Evolutionary conservation across 2,113 vertebrate genomes (phyloP).

Genomic region (Arenaria interpres): DNA sequence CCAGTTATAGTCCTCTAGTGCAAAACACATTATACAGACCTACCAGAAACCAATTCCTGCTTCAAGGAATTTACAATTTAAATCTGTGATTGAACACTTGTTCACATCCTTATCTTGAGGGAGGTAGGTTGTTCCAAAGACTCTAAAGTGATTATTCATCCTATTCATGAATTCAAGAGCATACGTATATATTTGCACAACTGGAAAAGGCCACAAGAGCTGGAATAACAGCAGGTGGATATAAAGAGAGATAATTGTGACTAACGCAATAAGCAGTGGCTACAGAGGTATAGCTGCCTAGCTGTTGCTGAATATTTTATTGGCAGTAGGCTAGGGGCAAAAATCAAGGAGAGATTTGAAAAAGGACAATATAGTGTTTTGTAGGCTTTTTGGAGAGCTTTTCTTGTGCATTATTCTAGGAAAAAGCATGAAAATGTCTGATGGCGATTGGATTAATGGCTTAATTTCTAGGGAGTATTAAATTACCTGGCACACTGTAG

Average conservation of each 20-base stretch:
- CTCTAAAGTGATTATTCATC: conserved; percentile 26
- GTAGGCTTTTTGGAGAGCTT: neutral
- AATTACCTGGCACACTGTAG: neutral
- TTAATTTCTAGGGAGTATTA: conserved; percentile 21
- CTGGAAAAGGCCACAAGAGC: neutral
- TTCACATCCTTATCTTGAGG: conserved; percentile 11
- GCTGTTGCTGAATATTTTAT: neutral
- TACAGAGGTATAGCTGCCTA: neutral
- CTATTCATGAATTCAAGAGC: conserved; percentile 17
- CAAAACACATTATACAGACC: neutral
- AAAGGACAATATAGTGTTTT: neutral
- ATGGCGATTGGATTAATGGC: neutral
- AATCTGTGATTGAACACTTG: conserved; percentile 18
- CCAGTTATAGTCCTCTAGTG: neutral
- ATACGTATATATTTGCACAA: neutral
- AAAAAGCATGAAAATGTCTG: neutral
- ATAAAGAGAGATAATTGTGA: conserved; percentile 2
- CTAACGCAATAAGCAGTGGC: conserved; percentile 9
- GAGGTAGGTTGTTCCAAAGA: conserved; percentile 19
- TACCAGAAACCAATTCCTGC: neutral
- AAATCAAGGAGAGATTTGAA: neutral
- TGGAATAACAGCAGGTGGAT: neutral
- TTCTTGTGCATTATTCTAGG: neutral
- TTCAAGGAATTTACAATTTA: conserved; percentile 11
- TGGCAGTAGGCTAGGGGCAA: neutral